These are phyloP conservation scores for Dascillus cervinus DNA, from an alignment of 2,888 invertebrate genomes.

Conservation along the genomic window DNA sequence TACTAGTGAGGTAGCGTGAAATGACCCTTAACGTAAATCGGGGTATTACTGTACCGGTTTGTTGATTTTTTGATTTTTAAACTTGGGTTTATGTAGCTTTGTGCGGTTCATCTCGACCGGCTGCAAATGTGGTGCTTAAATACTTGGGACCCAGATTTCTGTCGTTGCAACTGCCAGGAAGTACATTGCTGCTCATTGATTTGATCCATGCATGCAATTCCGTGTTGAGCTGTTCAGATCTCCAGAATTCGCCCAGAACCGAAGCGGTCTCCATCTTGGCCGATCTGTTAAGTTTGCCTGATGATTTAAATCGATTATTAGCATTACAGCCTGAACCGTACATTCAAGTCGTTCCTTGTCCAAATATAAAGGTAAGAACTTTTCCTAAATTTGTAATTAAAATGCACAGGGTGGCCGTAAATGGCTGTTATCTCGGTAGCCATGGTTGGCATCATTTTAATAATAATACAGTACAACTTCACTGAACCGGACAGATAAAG, in stretches of 20 bases:
- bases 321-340: conserved; percentile 52
- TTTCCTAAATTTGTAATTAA: no score
- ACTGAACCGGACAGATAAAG: no score
- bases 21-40: no score
- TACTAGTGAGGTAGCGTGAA: no score
- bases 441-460: no score
- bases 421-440: no score
- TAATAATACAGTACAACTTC: no score
- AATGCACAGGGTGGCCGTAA: no score
- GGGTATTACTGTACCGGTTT: no score
- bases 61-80: conserved; percentile 2
- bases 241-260: conserved; percentile 66
- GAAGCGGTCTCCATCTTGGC: conserved; percentile 89
- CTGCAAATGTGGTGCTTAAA: conserved; percentile 69
- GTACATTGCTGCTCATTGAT: conserved; percentile 78
- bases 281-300: conserved; percentile 75
- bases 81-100: conserved; percentile 40
- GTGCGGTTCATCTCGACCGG: conserved; percentile 63
- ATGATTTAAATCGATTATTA: conserved; percentile 49
- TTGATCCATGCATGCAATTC: conserved; percentile 86
- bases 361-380: conserved; percentile 66
- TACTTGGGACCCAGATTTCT: conserved; percentile 78
- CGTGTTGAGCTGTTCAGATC: conserved; percentile 74
- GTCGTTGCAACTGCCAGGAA: conserved; percentile 81
- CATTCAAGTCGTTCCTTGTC: conserved; percentile 52